A percentile compares a stretch with the other conserved stretches of the same genome.
These are phyloP conservation scores for Zophobas morio DNA, from an alignment of 1,140 invertebrate genomes.

Conservation along the genomic window DNA sequence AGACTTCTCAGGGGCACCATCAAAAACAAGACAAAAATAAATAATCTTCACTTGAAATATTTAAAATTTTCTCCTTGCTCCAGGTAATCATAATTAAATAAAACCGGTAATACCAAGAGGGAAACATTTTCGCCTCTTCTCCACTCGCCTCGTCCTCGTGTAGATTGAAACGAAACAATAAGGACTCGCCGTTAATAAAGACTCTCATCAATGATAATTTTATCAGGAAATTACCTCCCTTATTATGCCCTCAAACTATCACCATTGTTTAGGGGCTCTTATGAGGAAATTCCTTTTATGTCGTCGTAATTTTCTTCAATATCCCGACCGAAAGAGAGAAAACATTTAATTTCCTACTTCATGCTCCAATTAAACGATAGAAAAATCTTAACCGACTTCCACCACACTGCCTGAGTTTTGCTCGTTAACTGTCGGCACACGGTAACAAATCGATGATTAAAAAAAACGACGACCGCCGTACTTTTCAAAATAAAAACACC, in stretches of 20 bases:
- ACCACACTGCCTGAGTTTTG: no score
- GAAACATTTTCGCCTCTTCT: background rate
- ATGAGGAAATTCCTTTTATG: constrained; percentile 6
- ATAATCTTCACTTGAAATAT: background rate
- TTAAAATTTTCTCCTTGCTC: background rate
- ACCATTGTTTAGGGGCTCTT: constrained; percentile 2
- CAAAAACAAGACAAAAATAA: background rate
- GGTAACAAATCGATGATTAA: no score
- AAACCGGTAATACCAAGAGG: background rate
- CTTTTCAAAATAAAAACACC: no score
- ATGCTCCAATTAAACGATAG: background rate
- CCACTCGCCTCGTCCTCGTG: background rate
- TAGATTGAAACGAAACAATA: background rate
- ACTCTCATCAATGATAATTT: constrained; percentile 9
- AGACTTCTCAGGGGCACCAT: background rate
- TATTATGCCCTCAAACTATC: constrained; percentile 14
- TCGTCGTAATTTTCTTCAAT: constrained; percentile 9
- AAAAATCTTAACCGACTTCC: background rate
- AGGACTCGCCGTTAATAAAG: background rate
- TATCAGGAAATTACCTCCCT: constrained; percentile 13
- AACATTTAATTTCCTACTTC: constrained; percentile 12
- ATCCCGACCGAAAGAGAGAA: background rate
- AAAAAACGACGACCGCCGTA: no score
- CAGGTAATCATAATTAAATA: constrained; percentile 3
- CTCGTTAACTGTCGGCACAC: no score